These are phyloP conservation scores for Sinohyriopsis cumingii DNA, from an alignment of 2,888 invertebrate genomes.

Conservation along the genomic window DNA sequence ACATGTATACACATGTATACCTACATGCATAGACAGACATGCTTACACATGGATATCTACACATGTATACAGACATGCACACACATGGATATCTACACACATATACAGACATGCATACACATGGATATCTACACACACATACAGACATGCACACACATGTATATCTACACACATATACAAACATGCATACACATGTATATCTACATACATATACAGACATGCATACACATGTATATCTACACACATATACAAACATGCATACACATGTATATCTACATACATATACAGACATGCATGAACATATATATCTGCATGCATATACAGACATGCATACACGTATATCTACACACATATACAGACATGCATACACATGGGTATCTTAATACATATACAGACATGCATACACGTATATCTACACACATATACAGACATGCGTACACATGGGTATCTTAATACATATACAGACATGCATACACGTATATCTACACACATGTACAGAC, in stretches of 20 bases:
- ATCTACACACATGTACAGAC: conserved; percentile 11
- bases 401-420: background rate
- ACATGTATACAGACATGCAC: conserved; percentile 15
- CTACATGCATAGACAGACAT: background rate
- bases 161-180: background rate
- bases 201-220: conserved; percentile 13
- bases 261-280: background rate
- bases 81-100: background rate
- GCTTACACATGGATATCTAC: too few species aligned
- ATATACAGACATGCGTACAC: conserved; percentile 14
- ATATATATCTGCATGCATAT: background rate
- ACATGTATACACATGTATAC: too few species aligned
- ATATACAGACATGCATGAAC: conserved; percentile 13
- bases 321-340: background rate
- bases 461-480: too few species aligned
- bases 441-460: background rate
- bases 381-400: background rate
- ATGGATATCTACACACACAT: too few species aligned
- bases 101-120: background rate
- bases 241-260: background rate
- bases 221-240: background rate
- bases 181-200: too few species aligned
- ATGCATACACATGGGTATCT: too few species aligned
- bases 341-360: background rate
- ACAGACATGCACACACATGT: too few species aligned